Conservation (phyloP, 2,113 vertebrate species). For the Herpailurus yagouaroundi region DNA sequence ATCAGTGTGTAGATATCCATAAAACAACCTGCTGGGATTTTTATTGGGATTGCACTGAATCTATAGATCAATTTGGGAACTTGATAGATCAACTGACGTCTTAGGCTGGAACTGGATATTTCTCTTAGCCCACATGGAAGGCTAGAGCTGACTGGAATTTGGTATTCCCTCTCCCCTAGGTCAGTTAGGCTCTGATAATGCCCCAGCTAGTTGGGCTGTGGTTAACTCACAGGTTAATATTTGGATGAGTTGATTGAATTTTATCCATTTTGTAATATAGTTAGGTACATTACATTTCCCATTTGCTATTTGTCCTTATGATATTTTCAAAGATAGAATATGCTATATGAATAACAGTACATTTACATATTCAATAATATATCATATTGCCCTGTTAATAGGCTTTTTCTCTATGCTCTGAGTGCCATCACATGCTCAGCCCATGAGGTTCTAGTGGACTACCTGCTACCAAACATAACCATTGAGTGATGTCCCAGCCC, state of each 20-base stretch:
- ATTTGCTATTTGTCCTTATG: background rate
- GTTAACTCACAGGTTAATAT: background rate
- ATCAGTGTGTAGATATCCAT: background rate
- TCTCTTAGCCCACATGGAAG: background rate
- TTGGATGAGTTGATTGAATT: background rate
- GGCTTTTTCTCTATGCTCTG: background rate
- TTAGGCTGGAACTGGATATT: background rate
- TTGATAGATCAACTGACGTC: background rate
- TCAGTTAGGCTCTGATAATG: background rate
- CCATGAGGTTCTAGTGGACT: background rate
- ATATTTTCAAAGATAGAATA: background rate
- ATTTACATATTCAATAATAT: background rate
- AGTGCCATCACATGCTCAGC: background rate
- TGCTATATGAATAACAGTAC: background rate
- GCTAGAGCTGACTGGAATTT: background rate
- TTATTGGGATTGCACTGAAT: background rate
- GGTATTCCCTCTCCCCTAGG: background rate
- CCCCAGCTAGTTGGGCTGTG: background rate
- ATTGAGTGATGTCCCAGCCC: background rate
- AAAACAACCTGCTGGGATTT: background rate
- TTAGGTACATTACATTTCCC: background rate
- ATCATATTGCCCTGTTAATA: background rate
- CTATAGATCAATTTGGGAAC: background rate
- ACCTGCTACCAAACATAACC: background rate
- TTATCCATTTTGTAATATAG: conserved; percentile 12